Conservation (phyloP, 2,113 vertebrate genomes). For the Cinclus mexicanus region DNA sequence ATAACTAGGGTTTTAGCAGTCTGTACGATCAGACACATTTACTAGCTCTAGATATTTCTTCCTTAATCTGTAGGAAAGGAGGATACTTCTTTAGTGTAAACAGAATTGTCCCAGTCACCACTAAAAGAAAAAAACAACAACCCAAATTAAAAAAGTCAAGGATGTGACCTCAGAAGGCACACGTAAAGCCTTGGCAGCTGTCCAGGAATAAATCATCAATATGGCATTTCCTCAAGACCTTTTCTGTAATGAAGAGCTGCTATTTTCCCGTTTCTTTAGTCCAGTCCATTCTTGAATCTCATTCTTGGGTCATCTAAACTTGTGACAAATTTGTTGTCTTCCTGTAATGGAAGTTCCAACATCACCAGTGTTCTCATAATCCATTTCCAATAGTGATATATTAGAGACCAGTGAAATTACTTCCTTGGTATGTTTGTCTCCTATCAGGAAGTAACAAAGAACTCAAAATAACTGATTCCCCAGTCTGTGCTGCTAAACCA, state of each 20-base stretch:
- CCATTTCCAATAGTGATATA: not conserved
- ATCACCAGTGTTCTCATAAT: not conserved
- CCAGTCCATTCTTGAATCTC: not conserved
- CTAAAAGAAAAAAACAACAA: not conserved
- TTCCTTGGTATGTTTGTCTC: not conserved
- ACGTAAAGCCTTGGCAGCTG: not conserved
- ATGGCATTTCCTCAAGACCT: conserved; percentile 30
- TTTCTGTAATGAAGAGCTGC: not conserved
- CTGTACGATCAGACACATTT: not conserved
- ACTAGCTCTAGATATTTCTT: not conserved
- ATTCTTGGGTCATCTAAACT: not conserved
- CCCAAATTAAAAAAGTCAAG: not conserved
- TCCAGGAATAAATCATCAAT: not conserved
- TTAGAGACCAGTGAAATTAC: not conserved
- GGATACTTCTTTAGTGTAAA: not conserved
- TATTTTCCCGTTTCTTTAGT: not conserved
- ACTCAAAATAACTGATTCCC: not conserved
- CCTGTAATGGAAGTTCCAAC: not conserved
- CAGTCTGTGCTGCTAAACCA: not conserved
- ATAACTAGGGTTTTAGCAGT: not conserved
- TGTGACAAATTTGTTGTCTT: not conserved
- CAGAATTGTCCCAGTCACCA: not conserved
- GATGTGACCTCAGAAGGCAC: conserved; percentile 30
- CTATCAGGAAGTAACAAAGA: not conserved
- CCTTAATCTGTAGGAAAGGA: not conserved